Percentiles rank a stretch among this genome's conserved stretches.
phyloP scores from a whole-genome alignment of 2,797 vertebrate genomes.

The Urocyon cinereoargenteus region DNA sequence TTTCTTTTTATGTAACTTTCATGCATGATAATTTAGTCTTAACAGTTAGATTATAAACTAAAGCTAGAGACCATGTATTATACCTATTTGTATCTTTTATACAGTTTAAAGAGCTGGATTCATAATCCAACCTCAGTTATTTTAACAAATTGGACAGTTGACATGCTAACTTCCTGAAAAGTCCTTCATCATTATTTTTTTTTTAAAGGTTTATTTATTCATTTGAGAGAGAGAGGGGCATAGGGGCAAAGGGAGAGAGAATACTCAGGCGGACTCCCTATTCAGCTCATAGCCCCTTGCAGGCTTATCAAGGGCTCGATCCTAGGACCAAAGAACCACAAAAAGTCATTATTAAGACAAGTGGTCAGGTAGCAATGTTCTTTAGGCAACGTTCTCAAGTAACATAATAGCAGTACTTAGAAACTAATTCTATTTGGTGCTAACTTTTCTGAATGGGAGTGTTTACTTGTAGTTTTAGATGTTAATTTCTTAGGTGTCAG shows the following conservation, averaged over 20 bases:
- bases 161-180: slow-evolving; percentile 15
- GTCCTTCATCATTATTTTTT: background rate
- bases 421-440: background rate
- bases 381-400: slow-evolving; percentile 40
- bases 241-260: background rate
- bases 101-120: slow-evolving; percentile 16
- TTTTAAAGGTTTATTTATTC: background rate
- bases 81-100: slow-evolving; percentile 37
- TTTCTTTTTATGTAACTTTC: background rate
- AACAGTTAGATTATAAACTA: slow-evolving; percentile 21
- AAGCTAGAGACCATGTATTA: slow-evolving; percentile 22
- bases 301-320: background rate
- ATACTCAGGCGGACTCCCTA: background rate
- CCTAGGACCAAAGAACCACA: background rate
- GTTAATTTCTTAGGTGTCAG: slow-evolving; percentile 10
- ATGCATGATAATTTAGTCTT: slow-evolving; percentile 33
- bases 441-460: slow-evolving; percentile 21
- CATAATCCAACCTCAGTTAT: background rate
- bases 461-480: slow-evolving; percentile 30
- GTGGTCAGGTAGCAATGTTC: background rate
- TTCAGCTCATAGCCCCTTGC: background rate
- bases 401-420: slow-evolving; percentile 29
- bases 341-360: background rate
- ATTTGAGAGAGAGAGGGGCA: background rate
- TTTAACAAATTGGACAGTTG: slow-evolving; percentile 51